Evolutionary conservation across 2,888 invertebrate species (phyloP).

Genomic region (Leucoma salicis): DNA sequence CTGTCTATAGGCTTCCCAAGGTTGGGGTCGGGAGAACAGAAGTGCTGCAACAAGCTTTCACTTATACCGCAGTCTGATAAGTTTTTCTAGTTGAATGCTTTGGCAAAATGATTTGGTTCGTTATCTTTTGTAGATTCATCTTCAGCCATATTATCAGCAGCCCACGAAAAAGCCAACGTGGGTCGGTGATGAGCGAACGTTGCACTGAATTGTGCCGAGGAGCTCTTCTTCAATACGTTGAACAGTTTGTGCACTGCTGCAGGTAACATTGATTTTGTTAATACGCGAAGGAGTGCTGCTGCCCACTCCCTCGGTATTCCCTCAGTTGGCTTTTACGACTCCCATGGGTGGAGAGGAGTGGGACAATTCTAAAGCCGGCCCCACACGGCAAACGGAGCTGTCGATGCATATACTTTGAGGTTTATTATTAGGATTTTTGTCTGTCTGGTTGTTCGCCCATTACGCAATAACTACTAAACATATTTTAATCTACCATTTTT

Average conservation of each 20-base stretch:
- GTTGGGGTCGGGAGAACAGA: constrained; percentile 83
- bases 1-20: constrained; percentile 83
- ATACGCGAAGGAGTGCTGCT: too few species aligned
- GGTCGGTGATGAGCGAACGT: constrained; percentile 86
- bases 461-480: too few species aligned
- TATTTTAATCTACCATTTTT: too few species aligned
- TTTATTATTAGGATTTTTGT: too few species aligned
- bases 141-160: constrained; percentile 70
- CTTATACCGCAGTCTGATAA: constrained; percentile 93
- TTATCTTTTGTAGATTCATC: constrained; percentile 76
- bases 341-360: too few species aligned
- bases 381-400: too few species aligned
- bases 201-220: constrained; percentile 87
- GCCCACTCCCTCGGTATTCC: too few species aligned
- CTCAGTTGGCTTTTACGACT: too few species aligned
- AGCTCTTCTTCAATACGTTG: constrained; percentile 83
- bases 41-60: constrained; percentile 83
- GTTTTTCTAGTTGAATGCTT: constrained; percentile 91
- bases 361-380: too few species aligned
- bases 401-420: too few species aligned
- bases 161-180: constrained; percentile 87
- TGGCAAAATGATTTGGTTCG: constrained; percentile 74
- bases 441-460: too few species aligned
- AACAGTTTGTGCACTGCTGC: constrained; percentile 89
- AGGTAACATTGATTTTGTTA: constrained; percentile 93